Evolutionary conservation across 37 sponge, comb jelly and placozoan genomes (phyloP).

Genomic region (Chondrosia reniformis): DNA sequence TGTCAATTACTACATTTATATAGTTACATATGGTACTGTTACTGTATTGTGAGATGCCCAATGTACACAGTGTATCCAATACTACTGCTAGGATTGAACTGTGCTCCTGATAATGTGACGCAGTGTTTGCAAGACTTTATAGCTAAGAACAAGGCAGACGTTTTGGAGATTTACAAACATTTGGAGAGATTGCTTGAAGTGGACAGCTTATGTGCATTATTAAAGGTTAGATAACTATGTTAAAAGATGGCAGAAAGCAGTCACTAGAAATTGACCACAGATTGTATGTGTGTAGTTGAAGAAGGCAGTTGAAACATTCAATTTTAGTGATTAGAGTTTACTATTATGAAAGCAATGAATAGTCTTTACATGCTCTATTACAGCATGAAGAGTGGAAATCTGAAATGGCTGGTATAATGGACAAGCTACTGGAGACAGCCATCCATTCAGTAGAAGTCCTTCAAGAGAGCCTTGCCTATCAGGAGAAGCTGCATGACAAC

Average conservation of each 20-base stretch:
- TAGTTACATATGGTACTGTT: too few relatives aligned
- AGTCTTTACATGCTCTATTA: neutral
- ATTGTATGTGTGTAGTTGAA: too few relatives aligned
- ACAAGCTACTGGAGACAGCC: neutral
- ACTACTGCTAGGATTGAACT: too few relatives aligned
- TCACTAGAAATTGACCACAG: too few relatives aligned
- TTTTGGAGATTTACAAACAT: neutral
- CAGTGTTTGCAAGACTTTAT: neutral
- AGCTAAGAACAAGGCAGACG: neutral
- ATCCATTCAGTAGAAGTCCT: neutral
- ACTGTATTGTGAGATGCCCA: too few relatives aligned
- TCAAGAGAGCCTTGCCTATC: neutral
- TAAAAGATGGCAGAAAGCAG: too few relatives aligned
- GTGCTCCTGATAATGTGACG: neutral
- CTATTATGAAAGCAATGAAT: too few relatives aligned
- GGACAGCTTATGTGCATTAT: constrained; percentile 11
- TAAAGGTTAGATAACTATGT: neutral
- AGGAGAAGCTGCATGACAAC: neutral
- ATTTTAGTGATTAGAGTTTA: too few relatives aligned
- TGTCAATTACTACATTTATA: too few relatives aligned
- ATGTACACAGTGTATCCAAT: too few relatives aligned
- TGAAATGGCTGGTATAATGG: neutral
- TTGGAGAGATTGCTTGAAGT: constrained; percentile 16
- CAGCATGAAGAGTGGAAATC: constrained; percentile 8
- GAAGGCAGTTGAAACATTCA: too few relatives aligned